Conservation (phyloP, 1,140 invertebrate species). For the Oreohelix idahoensis region DNA sequence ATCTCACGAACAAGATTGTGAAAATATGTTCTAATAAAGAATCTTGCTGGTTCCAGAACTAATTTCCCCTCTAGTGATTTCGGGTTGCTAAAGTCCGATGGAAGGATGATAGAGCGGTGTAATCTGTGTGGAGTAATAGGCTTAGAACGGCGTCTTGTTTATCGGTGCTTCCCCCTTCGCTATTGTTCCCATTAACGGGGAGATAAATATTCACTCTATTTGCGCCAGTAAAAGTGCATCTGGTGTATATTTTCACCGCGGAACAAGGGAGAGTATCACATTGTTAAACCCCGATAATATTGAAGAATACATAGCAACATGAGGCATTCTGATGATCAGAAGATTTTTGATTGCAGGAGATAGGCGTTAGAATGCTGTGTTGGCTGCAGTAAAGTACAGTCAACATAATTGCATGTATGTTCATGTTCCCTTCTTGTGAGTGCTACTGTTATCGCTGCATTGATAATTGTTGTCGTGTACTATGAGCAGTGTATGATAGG, state of each 20-base stretch:
- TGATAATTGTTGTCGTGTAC: no score
- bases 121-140: neutral
- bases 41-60: neutral
- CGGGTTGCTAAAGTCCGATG: neutral
- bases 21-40: neutral
- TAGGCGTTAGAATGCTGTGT: no score
- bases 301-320: no score
- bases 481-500: no score
- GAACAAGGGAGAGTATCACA: neutral
- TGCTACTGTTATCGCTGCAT: no score
- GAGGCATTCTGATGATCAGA: no score
- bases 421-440: no score
- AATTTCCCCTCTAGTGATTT: neutral
- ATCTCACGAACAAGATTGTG: neutral
- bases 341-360: no score
- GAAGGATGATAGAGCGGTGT: neutral
- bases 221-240: neutral
- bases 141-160: neutral
- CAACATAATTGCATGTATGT: no score
- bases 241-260: neutral
- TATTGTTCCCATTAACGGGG: neutral
- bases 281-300: no score
- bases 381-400: no score
- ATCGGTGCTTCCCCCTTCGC: neutral
- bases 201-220: neutral